phyloP scores from a whole-genome alignment of 2,113 vertebrate species.

The Rhipidura dahli region DNA sequence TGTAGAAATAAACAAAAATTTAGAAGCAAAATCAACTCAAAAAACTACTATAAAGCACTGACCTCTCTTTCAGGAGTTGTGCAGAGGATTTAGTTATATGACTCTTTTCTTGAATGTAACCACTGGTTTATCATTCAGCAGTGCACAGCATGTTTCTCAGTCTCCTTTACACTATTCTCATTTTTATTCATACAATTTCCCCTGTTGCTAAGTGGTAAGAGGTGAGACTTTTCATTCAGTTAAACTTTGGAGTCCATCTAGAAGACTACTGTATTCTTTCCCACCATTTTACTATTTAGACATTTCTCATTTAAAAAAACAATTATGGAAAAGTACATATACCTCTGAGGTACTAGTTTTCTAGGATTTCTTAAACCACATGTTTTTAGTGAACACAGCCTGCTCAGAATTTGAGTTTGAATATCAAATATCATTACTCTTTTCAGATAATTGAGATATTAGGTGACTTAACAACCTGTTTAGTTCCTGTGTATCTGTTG shows the following conservation, averaged over 20 bases:
- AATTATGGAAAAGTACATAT: fast-evolving
- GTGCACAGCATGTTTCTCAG: background rate
- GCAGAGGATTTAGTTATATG: background rate
- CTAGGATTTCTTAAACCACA: background rate
- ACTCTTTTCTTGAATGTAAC: background rate
- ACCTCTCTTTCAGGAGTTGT: background rate
- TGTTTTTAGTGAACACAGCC: background rate
- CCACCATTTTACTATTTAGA: background rate
- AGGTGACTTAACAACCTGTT: background rate
- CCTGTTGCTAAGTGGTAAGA: background rate
- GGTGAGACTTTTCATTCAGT: background rate
- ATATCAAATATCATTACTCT: background rate
- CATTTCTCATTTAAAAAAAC: background rate
- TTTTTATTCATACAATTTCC: background rate
- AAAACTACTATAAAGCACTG: background rate
- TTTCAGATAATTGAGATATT: background rate
- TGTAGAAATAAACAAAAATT: background rate
- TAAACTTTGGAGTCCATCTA: background rate
- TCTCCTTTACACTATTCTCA: background rate
- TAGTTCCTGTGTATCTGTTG: background rate
- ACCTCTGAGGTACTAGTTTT: background rate
- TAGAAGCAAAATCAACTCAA: background rate
- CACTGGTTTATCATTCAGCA: background rate
- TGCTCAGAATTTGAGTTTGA: background rate
- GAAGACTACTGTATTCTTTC: background rate